Evolutionary conservation across 2,888 invertebrate species (phyloP).

Genomic region (Pheosia tremula): DNA sequence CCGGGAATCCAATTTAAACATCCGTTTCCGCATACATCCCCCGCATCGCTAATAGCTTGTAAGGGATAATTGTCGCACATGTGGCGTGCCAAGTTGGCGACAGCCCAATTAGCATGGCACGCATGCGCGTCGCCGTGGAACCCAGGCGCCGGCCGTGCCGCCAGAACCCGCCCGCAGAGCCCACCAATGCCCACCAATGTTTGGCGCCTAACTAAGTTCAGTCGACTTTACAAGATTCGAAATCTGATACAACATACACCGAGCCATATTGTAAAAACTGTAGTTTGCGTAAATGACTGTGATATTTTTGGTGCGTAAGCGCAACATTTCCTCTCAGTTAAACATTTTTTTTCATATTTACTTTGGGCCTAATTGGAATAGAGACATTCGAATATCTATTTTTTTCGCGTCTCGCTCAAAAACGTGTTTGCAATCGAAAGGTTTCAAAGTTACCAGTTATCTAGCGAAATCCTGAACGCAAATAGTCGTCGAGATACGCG

Average conservation of each 20-base stretch:
- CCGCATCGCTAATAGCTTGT: constrained; percentile 75
- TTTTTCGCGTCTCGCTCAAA: constrained; percentile 39
- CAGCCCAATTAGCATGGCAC: constrained; percentile 80
- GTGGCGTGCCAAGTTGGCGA: constrained; percentile 74
- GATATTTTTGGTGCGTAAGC: constrained; percentile 35
- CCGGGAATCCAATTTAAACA: constrained; percentile 80
- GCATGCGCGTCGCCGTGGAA: constrained; percentile 55
- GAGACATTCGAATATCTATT: constrained; percentile 28
- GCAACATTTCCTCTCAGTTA: constrained; percentile 4
- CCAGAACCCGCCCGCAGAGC: background rate
- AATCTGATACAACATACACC: background rate
- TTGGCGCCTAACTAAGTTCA: constrained; percentile 2
- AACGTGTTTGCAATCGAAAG: constrained; percentile 49
- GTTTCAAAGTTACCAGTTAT: constrained; percentile 52
- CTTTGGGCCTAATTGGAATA: constrained; percentile 18
- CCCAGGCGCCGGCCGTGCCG: constrained; percentile 3
- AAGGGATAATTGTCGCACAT: constrained; percentile 83
- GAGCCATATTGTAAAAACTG: constrained; percentile 6
- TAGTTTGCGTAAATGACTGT: constrained; percentile 46
- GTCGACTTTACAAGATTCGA: background rate
- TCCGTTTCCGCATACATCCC: constrained; percentile 81
- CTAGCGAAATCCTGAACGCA: constrained; percentile 73
- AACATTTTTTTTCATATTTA: constrained; percentile 1
- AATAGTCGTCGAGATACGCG: constrained; percentile 68
- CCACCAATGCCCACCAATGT: background rate